phyloP scores from a whole-genome alignment of 2,113 vertebrate species.

The Pseudonaja textilis region DNA sequence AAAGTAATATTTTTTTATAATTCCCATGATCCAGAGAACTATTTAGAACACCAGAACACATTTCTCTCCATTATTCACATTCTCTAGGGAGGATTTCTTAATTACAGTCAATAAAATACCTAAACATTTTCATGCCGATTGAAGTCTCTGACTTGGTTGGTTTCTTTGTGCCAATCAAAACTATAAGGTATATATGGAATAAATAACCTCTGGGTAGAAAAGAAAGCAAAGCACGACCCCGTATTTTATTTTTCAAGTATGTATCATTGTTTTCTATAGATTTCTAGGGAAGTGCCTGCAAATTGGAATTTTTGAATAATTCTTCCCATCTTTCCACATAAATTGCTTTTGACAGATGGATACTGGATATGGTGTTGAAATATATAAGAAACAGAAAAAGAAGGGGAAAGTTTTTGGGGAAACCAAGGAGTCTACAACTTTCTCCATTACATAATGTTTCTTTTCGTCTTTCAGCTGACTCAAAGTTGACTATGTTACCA shows the following conservation, averaged over 20 bases:
- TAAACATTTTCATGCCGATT: neutral
- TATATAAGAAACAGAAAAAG: neutral
- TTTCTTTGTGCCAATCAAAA: neutral
- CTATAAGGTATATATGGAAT: neutral
- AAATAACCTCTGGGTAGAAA: neutral
- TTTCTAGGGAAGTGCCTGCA: neutral
- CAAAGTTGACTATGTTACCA: neutral
- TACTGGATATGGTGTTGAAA: neutral
- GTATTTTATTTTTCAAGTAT: neutral
- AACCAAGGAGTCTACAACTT: neutral
- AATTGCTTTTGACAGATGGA: constrained; percentile 1
- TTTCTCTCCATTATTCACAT: neutral
- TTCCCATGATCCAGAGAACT: neutral
- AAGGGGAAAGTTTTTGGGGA: neutral
- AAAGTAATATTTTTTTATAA: neutral
- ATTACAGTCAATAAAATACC: neutral
- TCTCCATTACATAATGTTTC: constrained; percentile 11
- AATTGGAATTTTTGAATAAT: neutral
- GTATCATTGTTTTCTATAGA: neutral
- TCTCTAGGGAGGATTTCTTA: neutral
- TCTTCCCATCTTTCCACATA: neutral
- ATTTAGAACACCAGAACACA: neutral
- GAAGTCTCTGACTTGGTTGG: neutral
- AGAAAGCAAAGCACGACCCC: neutral
- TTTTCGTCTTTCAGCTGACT: constrained; percentile 35